Evolutionary conservation across 2,113 vertebrate genomes (phyloP).

Genomic region (Pterocles gutturalis): DNA sequence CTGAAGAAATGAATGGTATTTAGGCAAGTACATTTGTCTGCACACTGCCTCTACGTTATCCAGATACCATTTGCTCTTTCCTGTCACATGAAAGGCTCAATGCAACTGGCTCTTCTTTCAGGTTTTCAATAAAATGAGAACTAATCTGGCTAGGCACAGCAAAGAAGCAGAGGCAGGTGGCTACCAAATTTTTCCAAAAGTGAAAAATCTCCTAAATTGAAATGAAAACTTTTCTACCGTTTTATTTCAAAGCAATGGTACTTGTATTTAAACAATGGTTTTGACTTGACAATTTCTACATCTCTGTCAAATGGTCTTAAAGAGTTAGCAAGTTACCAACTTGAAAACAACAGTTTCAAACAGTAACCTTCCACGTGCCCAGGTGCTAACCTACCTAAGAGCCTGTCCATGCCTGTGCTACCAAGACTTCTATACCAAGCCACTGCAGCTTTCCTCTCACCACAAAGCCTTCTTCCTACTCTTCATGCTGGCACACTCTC

Average conservation of each 20-base stretch:
- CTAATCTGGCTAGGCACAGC: background rate
- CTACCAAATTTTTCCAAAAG: background rate
- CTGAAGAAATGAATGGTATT: background rate
- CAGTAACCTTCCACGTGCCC: background rate
- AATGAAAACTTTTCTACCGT: background rate
- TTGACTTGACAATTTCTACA: background rate
- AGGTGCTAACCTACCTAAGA: background rate
- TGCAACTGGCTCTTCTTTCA: background rate
- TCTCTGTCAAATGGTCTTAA: background rate
- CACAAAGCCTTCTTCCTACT: background rate
- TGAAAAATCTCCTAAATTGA: background rate
- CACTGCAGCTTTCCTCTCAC: background rate
- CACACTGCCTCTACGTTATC: background rate
- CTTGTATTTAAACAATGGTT: background rate
- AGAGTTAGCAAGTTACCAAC: background rate
- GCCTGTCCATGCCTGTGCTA: background rate
- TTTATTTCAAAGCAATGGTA: background rate
- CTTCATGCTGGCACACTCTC: background rate
- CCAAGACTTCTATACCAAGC: background rate
- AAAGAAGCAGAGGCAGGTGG: background rate
- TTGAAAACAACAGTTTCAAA: background rate
- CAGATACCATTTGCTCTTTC: background rate
- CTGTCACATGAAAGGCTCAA: background rate
- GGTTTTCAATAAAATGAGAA: background rate
- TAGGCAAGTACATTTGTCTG: background rate